Base-by-base conservation (phyloP, 2,888 invertebrate genomes). In the Hylaea fasciaria region DNA sequence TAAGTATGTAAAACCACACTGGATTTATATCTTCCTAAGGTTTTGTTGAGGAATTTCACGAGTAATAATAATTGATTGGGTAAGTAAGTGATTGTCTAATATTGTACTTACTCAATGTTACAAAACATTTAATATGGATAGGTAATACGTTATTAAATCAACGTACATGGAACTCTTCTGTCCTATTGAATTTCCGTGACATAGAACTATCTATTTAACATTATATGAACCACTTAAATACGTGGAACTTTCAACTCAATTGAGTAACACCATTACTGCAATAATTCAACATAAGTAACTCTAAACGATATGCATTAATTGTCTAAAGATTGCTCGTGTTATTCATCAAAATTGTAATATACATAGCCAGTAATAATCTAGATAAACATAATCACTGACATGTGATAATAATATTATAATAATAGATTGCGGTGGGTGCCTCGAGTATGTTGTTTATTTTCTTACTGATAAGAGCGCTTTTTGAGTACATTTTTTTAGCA, bases 351-450 rank as follows among this genome's bases (percentile, higher is more conserved):
- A 63, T 61, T 77, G 77, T 80, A 80, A 58, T 68, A 77, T 22
- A 22, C 22, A 22, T 77, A 80, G 67, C 73, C 69, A 73, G 62
- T 57, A 71, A 63, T 79, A 73, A 71, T 74, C 67, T 77, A 81
- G 77, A 66, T 79, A 76, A 74, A 78, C 73, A 78, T 82, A 77
- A 83, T 85, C 84, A 84, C 82, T 68, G 72, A 75, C 71, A 69
- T 83, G 86, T 86, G 86, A 84, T 83, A 83, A 71, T 78, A 75
- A 71, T 70, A 68, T 70, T 71, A 71, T 54, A 46, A 64, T 69
- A 59, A 61, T 44, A 55, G 45, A 44, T 16, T 51, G 35, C 8
- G 50, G 44, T 46, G 45, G 50, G 48, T 62, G 46, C 22, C 35
- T 49, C 16, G 9, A 43, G 29, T 62, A 59, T 61, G 22, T 57